A percentile compares a stretch with the other conserved stretches of the same genome.
phyloP scores from a whole-genome alignment of 2,888 invertebrate species.

The Ashinkailepas kermadecensis region DNA sequence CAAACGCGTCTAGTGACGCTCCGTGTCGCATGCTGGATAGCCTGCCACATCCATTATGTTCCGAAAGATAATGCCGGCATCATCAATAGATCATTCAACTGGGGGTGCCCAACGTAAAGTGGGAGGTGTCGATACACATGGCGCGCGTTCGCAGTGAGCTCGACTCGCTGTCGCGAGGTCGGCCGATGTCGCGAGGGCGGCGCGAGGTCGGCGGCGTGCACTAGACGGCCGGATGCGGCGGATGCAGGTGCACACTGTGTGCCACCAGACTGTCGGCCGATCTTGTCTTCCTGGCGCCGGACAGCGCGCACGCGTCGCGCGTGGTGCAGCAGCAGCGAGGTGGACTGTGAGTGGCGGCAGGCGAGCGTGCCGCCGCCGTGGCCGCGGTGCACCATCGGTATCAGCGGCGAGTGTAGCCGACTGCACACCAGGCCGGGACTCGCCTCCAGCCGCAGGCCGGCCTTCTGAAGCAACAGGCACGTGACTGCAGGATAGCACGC shows the following conservation, averaged over 20 bases:
- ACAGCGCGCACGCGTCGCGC: slow-evolving; percentile 1
- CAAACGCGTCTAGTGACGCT: no score
- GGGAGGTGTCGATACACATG: no score
- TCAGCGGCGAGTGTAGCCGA: slow-evolving; percentile 1
- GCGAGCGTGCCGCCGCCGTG: background rate
- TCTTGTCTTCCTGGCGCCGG: background rate
- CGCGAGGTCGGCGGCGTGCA: no score
- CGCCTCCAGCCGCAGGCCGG: background rate
- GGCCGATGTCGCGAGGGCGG: no score
- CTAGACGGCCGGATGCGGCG: background rate
- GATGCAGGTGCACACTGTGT: background rate
- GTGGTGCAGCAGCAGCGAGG: background rate
- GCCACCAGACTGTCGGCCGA: slow-evolving; percentile 12
- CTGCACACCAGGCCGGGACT: background rate
- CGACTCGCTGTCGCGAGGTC: no score
- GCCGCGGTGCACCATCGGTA: background rate
- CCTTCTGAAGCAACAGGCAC: background rate
- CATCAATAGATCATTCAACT: no score
- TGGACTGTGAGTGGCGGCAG: slow-evolving; percentile 9
- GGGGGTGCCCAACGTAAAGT: no score
- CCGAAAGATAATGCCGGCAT: no score
- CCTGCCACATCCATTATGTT: no score
- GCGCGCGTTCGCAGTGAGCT: no score
- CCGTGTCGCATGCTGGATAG: no score
- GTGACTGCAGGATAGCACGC: no score